Evolutionary conservation across 2,797 vertebrate genomes (phyloP), one percentile per base, ranked within the genome.

Genomic region (Sandelia bainsii): DNA sequence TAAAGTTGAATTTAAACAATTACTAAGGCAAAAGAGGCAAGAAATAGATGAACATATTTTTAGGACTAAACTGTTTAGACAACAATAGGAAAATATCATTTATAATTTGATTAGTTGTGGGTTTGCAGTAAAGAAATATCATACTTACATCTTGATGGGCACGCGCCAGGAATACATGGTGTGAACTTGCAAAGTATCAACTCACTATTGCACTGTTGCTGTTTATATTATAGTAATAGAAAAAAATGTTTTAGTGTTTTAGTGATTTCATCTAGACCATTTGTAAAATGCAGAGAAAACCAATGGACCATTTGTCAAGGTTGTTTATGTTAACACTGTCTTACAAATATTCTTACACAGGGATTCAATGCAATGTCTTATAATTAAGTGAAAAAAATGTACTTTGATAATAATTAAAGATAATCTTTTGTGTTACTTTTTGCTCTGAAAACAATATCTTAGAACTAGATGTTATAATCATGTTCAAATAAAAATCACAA

Each of bases 141-240:
- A 54, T 25, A 90, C 85, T 85, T 78, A 89, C 89, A 0, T 2
- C 0, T 0, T 10, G 0, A 0, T 17, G 0, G 0, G 49, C 67
- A 69, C 0, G 0, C 0, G n/a, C 0, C 0, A 1, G 0, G 0
- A 1, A 0, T 0, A 10, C 0, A 0, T 32, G 0, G 0, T 32
- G 45, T 0, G 10, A 0, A 0, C 32, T 13, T 81, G 69, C 50
- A 77, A 0, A 1, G 0, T 0, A 0, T 0, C 22, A 69, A 0
- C 0, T 91, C 87, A 0, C 0, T 0, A 4, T 16, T 37, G 62
- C 71, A 87, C 4, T 79, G 64, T 69, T 3, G 19, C 94, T 95
- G 85, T 88, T 71, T 25, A 75, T 10, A 48, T 49, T 1, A 50
- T 2, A 48, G 6, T 10, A 11, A 75, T 72, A 77, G 13, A 72